These are phyloP conservation scores for Leptodirus hochenwartii DNA, from an alignment of 2,888 invertebrate species.

Conservation along the genomic window DNA sequence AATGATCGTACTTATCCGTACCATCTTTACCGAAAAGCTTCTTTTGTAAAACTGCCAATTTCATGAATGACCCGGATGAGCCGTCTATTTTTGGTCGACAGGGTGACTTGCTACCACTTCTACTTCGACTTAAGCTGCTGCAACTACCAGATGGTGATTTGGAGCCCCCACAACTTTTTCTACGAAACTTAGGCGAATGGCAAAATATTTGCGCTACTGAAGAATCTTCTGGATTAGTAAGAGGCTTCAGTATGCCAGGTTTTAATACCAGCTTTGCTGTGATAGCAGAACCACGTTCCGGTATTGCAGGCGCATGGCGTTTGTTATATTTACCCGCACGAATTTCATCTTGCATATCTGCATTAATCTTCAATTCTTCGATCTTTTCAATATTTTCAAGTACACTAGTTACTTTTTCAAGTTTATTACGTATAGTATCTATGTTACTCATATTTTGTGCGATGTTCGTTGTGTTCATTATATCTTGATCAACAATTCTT, in stretches of 20 bases:
- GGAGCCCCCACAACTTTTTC: slow-evolving; percentile 9
- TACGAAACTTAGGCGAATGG: slow-evolving; percentile 20
- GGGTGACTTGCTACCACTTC: too few relatives aligned
- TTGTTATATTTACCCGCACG: slow-evolving; percentile 34
- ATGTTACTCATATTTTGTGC: too few relatives aligned
- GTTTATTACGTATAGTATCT: too few relatives aligned
- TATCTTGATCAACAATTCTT: too few relatives aligned
- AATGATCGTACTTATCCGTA: too few relatives aligned
- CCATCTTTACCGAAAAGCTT: slow-evolving; percentile 23
- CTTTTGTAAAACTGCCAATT: slow-evolving; percentile 37
- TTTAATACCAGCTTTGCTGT: slow-evolving; percentile 31
- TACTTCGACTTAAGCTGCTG: too few relatives aligned
- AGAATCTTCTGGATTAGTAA: slow-evolving; percentile 15
- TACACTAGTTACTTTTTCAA: too few relatives aligned
- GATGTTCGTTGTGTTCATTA: too few relatives aligned
- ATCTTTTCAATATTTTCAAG: neutral
- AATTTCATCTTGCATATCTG: slow-evolving; percentile 8
- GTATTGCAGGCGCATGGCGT: slow-evolving; percentile 30
- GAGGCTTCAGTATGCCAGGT: slow-evolving; percentile 25
- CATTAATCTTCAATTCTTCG: slow-evolving; percentile 1
- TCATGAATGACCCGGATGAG: too few relatives aligned
- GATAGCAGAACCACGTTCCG: slow-evolving; percentile 21
- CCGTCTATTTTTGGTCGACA: too few relatives aligned
- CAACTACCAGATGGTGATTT: slow-evolving; percentile 12
- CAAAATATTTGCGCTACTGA: slow-evolving; percentile 15